phyloP scores from a whole-genome alignment of 2,113 vertebrate species.

The Tautogolabrus adspersus region DNA sequence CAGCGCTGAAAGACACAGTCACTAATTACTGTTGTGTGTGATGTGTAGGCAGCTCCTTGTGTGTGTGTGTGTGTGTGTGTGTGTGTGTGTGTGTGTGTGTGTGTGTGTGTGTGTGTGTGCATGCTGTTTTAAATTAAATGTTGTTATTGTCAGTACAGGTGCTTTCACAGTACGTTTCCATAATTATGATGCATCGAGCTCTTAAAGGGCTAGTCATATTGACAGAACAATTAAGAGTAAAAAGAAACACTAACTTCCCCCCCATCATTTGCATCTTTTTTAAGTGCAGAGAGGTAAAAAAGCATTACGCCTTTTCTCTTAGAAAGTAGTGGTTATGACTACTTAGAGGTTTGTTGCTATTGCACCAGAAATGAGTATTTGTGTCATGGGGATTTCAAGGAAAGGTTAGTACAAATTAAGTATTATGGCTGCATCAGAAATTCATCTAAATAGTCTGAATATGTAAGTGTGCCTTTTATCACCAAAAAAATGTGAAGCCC shows the following conservation, averaged over 20 bases:
- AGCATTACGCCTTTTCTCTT: background rate
- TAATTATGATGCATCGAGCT: background rate
- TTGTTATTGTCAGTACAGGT: background rate
- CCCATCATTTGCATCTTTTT: constrained; percentile 4
- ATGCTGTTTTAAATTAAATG: constrained; percentile 13
- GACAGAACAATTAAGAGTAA: constrained; percentile 18
- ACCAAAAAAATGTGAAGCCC: constrained; percentile 9
- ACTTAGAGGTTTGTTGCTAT: constrained; percentile 1
- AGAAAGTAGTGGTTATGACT: constrained; percentile 18
- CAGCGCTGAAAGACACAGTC: constrained; percentile 38
- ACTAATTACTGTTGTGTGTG: constrained; percentile 55
- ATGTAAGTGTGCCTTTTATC: background rate
- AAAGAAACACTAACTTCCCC: background rate
- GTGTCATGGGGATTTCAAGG: constrained; percentile 5
- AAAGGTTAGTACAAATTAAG: constrained; percentile 13
- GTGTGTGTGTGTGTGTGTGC: background rate
- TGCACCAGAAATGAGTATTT: constrained; percentile 1
- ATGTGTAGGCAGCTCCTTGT: constrained; percentile 14
- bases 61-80: background rate
- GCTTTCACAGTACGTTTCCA: background rate
- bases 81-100: background rate
- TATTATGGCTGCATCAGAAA: constrained; percentile 6
- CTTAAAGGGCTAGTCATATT: background rate
- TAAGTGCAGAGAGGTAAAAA: background rate
- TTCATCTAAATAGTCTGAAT: constrained; percentile 7